Evolutionary conservation across 2,888 invertebrate species (phyloP), one percentile per base, ranked within the genome.

Genomic region (Rhabditoides inermis): DNA sequence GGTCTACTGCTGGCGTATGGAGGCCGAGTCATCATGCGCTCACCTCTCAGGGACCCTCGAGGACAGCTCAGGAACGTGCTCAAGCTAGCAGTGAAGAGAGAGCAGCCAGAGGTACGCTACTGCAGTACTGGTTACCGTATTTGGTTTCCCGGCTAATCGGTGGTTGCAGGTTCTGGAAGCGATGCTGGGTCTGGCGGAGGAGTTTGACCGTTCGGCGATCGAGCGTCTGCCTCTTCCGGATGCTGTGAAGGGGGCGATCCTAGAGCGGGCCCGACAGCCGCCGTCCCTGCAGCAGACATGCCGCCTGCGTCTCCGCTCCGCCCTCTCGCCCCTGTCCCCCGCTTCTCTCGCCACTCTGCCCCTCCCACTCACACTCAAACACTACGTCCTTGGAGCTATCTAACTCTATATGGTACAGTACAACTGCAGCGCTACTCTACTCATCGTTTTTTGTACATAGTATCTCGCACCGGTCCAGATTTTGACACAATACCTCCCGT

Each of bases 41-140:
- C 58, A 18, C 65, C 70, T 27, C 53, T 65, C 5, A 49, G 57
- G 35, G 70, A 72, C 45, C 56, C 62, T 32, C 60, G 70, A 39
- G 72, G 72, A 15, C 72, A 72, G 49, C 61, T 72, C 25, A 44
- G 72, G 28, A 70, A 72, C 50, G 60, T 70, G 10, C 53, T 68
- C 39, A 55, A 60, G 30, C 47, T 68, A 35, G 63, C 58, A 2
- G 56, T 61, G 35, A 57, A 63, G 18, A 58, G 63, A 32, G 58
- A 63, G 39, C 58, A 61, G 36, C 65, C 65, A 20, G 61, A 67
- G 39, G 62, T 61, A 22, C 6, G 39, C n/a, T 40, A 15, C 35
- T 32, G 6, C 25, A 3, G 10, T 45, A n/a, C 27, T 3, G 25
- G 20, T 27, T 45, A 23, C 20, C 7, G 30, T 3, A 42, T 2